Percentiles rank a stretch among this genome's conserved stretches.
Evolutionary conservation across 2,797 vertebrate genomes (phyloP).

Genomic region (Notolabrus celidotus): DNA sequence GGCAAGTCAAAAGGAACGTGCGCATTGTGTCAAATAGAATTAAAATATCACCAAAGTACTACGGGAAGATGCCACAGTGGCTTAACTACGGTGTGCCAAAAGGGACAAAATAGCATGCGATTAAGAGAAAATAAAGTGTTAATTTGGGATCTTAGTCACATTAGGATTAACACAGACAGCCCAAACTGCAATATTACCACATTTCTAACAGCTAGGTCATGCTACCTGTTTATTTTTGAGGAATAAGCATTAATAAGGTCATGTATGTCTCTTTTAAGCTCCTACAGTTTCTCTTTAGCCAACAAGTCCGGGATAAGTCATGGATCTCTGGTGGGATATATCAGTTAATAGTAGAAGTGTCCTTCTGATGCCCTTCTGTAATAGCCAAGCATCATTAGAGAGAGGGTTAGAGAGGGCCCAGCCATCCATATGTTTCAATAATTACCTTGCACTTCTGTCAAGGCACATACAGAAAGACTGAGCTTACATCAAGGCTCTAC

Average conservation of each 20-base stretch:
- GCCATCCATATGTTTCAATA: constrained; percentile 81
- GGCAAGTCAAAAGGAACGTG: too few species aligned
- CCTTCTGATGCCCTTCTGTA: constrained; percentile 79
- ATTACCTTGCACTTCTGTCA: constrained; percentile 77
- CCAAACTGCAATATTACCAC: not conserved
- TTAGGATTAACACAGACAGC: too few species aligned
- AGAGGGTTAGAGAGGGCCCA: constrained; percentile 73
- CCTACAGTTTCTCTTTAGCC: constrained; percentile 31
- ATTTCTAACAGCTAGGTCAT: not conserved
- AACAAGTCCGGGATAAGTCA: constrained; percentile 55
- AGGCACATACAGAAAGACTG: constrained; percentile 46
- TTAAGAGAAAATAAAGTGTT: too few species aligned
- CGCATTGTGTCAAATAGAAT: too few species aligned
- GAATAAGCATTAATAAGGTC: constrained; percentile 16
- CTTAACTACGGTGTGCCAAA: too few species aligned
- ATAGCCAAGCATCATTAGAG: constrained; percentile 80
- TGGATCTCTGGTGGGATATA: constrained; percentile 66
- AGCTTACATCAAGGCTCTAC: constrained; percentile 21
- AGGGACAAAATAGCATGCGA: too few species aligned
- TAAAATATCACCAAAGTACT: too few species aligned
- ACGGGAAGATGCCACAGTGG: too few species aligned
- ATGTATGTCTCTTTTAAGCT: constrained; percentile 1
- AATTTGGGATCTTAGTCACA: too few species aligned
- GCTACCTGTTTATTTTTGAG: constrained; percentile 9
- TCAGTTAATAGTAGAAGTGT: constrained; percentile 73